Conservation (phyloP, 2,113 vertebrate genomes). For the Syrmaticus mikado region DNA sequence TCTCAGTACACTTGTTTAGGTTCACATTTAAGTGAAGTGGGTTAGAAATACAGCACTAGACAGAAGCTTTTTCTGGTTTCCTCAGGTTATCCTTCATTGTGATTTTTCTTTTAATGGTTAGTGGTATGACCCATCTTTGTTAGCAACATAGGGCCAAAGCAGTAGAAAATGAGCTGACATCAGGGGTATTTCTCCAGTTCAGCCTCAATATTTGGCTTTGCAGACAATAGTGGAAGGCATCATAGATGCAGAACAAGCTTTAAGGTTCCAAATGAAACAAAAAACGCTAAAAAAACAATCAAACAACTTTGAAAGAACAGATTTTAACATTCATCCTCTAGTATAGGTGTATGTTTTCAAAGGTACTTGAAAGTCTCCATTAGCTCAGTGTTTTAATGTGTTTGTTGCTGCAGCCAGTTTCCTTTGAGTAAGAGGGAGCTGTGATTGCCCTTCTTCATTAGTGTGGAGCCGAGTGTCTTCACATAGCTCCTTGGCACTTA, state of each 20-base stretch:
- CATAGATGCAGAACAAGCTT: not conserved
- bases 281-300: not conserved
- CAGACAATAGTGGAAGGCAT: not conserved
- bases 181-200: not conserved
- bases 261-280: not conserved
- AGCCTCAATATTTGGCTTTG: not conserved
- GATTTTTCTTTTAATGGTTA: not conserved
- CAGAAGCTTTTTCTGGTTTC: not conserved
- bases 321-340: fast-evolving
- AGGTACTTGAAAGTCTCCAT: fast-evolving
- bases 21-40: not conserved
- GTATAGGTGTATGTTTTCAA: not conserved
- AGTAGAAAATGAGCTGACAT: not conserved
- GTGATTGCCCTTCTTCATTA: not conserved
- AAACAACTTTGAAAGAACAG: not conserved
- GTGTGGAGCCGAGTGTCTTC: fast-evolving
- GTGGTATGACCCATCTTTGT: not conserved
- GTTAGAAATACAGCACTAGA: not conserved
- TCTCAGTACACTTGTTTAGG: not conserved
- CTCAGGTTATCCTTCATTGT: not conserved
- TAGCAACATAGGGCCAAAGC: not conserved
- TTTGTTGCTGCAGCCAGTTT: not conserved
- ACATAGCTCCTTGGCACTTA: fast-evolving
- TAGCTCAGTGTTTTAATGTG: not conserved
- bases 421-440: not conserved